Evolutionary conservation across 92 coral and sea anemone species (phyloP).

Genomic region (Epizoanthus rinbou): DNA sequence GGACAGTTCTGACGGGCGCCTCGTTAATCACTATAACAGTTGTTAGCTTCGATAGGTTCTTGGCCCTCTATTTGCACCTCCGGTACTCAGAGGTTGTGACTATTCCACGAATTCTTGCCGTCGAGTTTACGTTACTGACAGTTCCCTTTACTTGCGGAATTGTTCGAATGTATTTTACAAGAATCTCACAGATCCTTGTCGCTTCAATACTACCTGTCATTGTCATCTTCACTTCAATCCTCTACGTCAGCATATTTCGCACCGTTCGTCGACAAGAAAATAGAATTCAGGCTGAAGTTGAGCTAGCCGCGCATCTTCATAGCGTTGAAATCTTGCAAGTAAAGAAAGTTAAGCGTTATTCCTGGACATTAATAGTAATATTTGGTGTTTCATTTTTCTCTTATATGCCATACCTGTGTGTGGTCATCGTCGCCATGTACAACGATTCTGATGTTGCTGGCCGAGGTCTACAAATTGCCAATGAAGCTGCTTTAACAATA

Average conservation of each 20-base stretch:
- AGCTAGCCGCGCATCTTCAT: background rate
- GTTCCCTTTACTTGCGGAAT: background rate
- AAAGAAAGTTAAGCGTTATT: background rate
- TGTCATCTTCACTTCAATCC: background rate
- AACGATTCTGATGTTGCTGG: background rate
- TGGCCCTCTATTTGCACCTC: constrained; percentile 1
- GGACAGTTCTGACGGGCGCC: background rate
- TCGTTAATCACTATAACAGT: background rate
- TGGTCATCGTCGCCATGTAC: background rate
- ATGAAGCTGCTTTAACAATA: background rate
- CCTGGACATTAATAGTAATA: background rate
- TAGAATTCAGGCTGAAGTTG: background rate
- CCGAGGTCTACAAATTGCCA: background rate
- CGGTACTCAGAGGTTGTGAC: constrained; percentile 7
- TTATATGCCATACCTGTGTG: background rate
- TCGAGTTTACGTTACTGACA: background rate
- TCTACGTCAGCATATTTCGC: background rate
- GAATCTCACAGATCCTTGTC: background rate
- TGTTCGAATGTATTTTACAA: background rate
- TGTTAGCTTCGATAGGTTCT: background rate
- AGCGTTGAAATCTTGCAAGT: background rate
- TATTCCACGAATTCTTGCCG: constrained; percentile 1
- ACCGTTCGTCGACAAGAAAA: background rate
- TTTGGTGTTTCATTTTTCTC: background rate
- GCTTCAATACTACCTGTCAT: background rate